Percentiles rank a stretch among this genome's conserved stretches.
These are phyloP conservation scores for Parauchenoglanis ngamensis DNA, from an alignment of 2,797 vertebrate species.

Conservation along the genomic window DNA sequence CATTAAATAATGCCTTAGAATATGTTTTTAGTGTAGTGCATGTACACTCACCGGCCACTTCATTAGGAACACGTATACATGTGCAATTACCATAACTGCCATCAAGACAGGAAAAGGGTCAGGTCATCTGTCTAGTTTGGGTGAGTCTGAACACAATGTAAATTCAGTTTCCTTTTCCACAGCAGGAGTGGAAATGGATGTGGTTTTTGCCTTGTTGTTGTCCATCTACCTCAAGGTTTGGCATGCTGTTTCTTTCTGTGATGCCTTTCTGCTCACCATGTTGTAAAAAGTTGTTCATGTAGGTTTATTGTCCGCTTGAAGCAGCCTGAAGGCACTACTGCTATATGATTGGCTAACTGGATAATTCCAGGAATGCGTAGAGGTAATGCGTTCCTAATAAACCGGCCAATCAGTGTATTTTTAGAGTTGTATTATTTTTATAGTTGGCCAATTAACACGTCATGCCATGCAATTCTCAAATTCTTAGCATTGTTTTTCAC, in stretches of 20 bases:
- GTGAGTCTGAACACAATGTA: neutral
- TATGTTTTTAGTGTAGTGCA: neutral
- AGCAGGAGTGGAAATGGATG: neutral
- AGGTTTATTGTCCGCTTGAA: neutral
- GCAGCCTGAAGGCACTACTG: neutral
- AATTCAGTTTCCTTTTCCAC: neutral
- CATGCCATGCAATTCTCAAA: neutral
- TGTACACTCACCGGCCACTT: neutral
- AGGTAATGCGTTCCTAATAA: slow-evolving; percentile 4
- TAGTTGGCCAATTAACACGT: neutral
- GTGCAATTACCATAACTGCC: neutral
- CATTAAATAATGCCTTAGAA: too few species aligned
- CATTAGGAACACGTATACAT: neutral
- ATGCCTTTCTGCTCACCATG: neutral
- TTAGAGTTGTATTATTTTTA: too few species aligned
- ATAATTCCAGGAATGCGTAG: neutral
- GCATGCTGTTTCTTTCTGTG: neutral
- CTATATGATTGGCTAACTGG: neutral
- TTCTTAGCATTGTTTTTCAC: neutral
- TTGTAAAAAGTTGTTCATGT: neutral
- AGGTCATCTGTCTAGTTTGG: neutral
- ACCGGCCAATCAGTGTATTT: neutral
- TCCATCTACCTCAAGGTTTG: neutral
- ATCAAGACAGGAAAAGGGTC: neutral
- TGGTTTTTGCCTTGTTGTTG: neutral